These are phyloP conservation scores for Zaprionus obscuricornis DNA, from an alignment of 2,888 invertebrate species.

Conservation along the genomic window DNA sequence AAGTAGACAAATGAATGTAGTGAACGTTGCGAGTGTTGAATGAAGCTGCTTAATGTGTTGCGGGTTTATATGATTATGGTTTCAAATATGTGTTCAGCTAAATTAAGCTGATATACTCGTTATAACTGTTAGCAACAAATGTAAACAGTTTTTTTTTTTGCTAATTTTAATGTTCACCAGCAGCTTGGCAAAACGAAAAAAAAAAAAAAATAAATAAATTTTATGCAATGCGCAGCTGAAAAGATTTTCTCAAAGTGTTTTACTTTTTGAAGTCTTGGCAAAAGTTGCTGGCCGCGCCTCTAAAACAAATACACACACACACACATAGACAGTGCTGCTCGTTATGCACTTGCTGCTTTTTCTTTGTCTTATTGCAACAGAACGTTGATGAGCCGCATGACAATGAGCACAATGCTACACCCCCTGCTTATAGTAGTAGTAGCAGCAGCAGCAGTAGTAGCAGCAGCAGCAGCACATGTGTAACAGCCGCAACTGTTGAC, in stretches of 20 bases:
- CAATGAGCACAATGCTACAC: slow-evolving; percentile 54
- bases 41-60: not conserved
- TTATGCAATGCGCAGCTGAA: not conserved
- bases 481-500: slow-evolving; percentile 16
- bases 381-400: slow-evolving; percentile 59
- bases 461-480: slow-evolving; percentile 19
- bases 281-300: no score
- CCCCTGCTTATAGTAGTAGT: slow-evolving; percentile 35
- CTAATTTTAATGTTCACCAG: no score
- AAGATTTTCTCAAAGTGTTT: not conserved
- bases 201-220: not conserved
- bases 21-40: not conserved
- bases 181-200: no score
- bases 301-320: no score
- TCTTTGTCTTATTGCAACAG: slow-evolving; percentile 40
- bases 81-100: no score
- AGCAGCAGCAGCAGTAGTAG: slow-evolving; percentile 23
- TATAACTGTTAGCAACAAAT: no score
- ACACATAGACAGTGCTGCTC: no score
- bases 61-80: no score
- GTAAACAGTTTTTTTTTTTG: not conserved
- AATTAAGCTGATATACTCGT: no score
- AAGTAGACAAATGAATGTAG: not conserved
- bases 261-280: not conserved
- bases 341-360: slow-evolving; percentile 35